phyloP scores from a whole-genome alignment of 2,797 vertebrate species.

The Streptopelia turtur region DNA sequence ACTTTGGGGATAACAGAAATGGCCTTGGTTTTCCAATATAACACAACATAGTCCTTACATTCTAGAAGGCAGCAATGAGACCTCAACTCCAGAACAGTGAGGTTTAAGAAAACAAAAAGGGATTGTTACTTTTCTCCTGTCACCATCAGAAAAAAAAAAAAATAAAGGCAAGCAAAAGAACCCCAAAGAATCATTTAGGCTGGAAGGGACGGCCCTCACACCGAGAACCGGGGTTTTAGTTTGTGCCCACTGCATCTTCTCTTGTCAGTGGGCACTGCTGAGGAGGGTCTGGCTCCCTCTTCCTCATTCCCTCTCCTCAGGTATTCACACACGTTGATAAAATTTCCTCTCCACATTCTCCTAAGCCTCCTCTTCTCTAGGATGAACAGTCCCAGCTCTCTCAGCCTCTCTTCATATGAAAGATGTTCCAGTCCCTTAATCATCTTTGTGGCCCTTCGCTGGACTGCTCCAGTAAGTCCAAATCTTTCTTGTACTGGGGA shows the following conservation, averaged over 20 bases:
- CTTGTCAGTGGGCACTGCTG: not conserved
- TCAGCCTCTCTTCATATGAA: not conserved
- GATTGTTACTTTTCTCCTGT: not conserved
- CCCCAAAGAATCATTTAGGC: not conserved
- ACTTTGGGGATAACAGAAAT: not conserved
- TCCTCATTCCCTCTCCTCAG: not conserved
- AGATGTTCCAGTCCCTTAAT: not conserved
- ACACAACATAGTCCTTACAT: not conserved
- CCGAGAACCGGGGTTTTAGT: not conserved
- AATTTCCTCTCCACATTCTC: not conserved
- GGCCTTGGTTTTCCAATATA: not conserved
- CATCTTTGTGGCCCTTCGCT: not conserved
- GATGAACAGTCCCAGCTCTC: not conserved
- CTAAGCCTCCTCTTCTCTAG: not conserved
- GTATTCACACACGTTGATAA: not conserved
- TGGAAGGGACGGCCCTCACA: not conserved
- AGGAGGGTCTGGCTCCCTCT: not conserved
- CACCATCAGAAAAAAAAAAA: not conserved
- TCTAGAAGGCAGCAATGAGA: not conserved
- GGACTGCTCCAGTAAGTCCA: not conserved
- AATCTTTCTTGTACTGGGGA: accelerated
- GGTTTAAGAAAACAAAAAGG: not conserved
- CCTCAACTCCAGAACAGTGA: not conserved
- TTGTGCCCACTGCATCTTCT: not conserved
- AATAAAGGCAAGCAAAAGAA: not conserved